These are phyloP conservation scores for Prorops nasuta DNA, from an alignment of 1,140 invertebrate species.

Conservation along the genomic window DNA sequence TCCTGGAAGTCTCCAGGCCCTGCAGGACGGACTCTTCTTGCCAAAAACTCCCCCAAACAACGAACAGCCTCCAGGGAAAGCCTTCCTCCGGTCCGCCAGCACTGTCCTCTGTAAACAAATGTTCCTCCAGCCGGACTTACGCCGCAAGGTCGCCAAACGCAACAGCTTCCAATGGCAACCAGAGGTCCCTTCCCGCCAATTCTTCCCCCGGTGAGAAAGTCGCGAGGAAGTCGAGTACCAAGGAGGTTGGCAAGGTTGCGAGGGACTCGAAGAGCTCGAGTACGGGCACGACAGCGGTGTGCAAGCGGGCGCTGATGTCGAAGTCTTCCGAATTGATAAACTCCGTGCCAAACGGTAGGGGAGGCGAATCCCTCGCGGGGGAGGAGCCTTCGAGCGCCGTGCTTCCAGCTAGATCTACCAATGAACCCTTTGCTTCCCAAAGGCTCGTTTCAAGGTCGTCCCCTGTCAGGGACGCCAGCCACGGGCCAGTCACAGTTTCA, in stretches of 20 bases:
- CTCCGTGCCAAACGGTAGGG: not conserved
- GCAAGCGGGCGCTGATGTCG: not conserved
- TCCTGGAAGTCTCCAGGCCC: constrained; percentile 18
- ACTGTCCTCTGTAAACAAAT: constrained; percentile 30
- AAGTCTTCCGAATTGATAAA: constrained; percentile 14
- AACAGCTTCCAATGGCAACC: not conserved
- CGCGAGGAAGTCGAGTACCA: constrained; percentile 17
- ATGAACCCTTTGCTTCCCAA: constrained; percentile 1
- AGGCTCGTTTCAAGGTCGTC: not conserved
- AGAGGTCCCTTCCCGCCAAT: constrained; percentile 13
- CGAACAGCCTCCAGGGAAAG: constrained; percentile 11
- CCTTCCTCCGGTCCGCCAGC: constrained; percentile 5
- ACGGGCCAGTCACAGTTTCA: not conserved
- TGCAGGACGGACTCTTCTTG: constrained; percentile 6
- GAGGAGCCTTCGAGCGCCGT: not conserved
- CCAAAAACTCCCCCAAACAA: constrained; percentile 6
- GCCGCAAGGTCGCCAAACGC: constrained; percentile 12
- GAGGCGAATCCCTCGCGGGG: not conserved
- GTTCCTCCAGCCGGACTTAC: constrained; percentile 27
- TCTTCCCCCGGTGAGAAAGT: constrained; percentile 10
- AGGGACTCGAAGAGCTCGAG: constrained; percentile 9
- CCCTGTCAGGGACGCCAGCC: constrained; percentile 5
- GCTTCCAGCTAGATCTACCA: constrained; percentile 1
- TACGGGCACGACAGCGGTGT: not conserved
- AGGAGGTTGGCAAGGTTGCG: not conserved